Conservation (phyloP, 1,140 invertebrate genomes). For the Elymnias hypermnestra region DNA sequence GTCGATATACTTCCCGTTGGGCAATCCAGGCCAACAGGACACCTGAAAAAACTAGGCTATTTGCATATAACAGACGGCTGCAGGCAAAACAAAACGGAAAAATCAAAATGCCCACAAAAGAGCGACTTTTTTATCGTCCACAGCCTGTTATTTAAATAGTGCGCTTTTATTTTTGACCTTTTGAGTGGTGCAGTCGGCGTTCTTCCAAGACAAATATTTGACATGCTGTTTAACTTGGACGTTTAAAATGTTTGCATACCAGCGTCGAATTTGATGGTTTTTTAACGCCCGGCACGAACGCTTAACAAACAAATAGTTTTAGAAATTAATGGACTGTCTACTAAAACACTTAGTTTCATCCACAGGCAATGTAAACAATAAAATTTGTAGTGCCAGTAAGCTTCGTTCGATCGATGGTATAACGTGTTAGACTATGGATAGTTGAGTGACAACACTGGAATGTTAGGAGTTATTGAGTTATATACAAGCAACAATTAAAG, state of each 20-base stretch:
- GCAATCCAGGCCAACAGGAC: too few relatives aligned
- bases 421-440: too few relatives aligned
- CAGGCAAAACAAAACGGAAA: background rate
- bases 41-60: too few relatives aligned
- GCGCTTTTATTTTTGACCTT: background rate
- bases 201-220: conserved; percentile 6
- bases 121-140: background rate
- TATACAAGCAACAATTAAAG: too few relatives aligned
- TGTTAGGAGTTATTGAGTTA: too few relatives aligned
- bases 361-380: too few relatives aligned
- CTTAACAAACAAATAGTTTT: background rate
- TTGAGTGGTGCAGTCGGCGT: background rate
- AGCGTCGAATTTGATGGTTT: background rate
- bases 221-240: background rate
- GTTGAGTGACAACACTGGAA: too few relatives aligned
- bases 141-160: background rate
- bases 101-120: background rate
- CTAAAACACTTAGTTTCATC: too few relatives aligned
- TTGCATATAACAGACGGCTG: background rate
- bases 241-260: background rate
- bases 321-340: too few relatives aligned
- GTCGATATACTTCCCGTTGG: too few relatives aligned
- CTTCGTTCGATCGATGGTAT: too few relatives aligned
- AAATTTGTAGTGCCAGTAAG: too few relatives aligned
- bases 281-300: background rate